These are phyloP conservation scores for Stichodactyla mertensii DNA, from an alignment of 64 coral and sea anemone genomes.

Conservation along the genomic window DNA sequence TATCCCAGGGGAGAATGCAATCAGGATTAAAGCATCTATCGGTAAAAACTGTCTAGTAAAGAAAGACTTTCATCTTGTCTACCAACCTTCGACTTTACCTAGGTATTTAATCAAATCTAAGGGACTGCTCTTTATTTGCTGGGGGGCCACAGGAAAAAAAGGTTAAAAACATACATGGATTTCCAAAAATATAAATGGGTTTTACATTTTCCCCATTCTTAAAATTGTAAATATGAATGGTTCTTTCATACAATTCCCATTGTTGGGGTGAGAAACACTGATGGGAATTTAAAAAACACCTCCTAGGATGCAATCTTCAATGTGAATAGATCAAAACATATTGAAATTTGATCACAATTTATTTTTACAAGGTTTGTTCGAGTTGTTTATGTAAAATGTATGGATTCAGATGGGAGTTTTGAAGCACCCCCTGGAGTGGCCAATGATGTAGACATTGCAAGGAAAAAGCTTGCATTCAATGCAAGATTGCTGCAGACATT, in stretches of 20 bases:
- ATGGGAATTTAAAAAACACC: too few relatives aligned
- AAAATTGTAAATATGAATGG: too few relatives aligned
- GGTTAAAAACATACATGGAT: too few relatives aligned
- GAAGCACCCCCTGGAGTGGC: constrained; percentile 59
- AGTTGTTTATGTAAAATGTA: constrained; percentile 89
- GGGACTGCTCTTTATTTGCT: too few relatives aligned
- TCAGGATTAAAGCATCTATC: constrained; percentile 42
- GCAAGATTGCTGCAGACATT: constrained; percentile 82
- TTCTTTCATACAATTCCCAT: too few relatives aligned
- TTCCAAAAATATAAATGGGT: too few relatives aligned
- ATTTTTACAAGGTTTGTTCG: constrained; percentile 66
- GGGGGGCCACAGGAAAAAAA: too few relatives aligned
- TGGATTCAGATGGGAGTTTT: constrained; percentile 90
- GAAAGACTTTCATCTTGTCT: constrained; percentile 51
- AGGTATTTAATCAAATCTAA: constrained; percentile 19
- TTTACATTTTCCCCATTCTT: too few relatives aligned
- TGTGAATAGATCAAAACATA: too few relatives aligned
- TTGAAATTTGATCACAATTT: neutral
- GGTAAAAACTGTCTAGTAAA: constrained; percentile 9
- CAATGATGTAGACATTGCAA: constrained; percentile 54
- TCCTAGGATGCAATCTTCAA: too few relatives aligned
- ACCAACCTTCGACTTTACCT: constrained; percentile 37
- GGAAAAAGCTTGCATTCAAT: constrained; percentile 81
- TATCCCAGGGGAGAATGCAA: constrained; percentile 55
- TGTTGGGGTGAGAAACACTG: too few relatives aligned